Evolutionary conservation across 2,113 vertebrate species (phyloP), one percentile per base, ranked within the genome.

Genomic region (Columba janthina): DNA sequence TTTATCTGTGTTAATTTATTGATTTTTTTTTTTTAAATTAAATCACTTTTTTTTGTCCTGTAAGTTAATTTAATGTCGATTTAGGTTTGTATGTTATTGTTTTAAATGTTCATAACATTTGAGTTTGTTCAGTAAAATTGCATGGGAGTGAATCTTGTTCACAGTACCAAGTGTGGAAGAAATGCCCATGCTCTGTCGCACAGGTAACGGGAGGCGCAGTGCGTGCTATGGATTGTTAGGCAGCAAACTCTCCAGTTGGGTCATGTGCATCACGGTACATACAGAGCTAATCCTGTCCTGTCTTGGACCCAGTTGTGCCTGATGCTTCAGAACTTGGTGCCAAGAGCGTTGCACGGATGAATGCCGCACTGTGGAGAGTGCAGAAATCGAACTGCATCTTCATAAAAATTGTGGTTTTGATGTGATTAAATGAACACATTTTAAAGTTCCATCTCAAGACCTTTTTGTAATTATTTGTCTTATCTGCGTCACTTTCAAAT

Each of bases 1-100:
- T 60, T 92, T 75, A 53, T 90, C 65, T 73, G 29, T 91, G 60
- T 91, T 93, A 86, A 95, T 75, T 96, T 95, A 96, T 96, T 89
- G 69, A 54, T 77, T 67, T 79, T 61, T 54, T n/a, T 15, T 40
- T 4, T 15, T n/a, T n/a, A 4, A 71, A 13, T 40, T 80, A 32
- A 91, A 34, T 67, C 38, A n/a, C 11, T 34, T 61, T 61, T 54
- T 56, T 56, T 69, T 42, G 44, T 25, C 3, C 29, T 78, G 15
- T 61, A 19, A 73, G 51, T 86, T 94, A 92, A 93, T 60, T 85
- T 70, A 67, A 84, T 16, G 26, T 80, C 42, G 56, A 13, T 46
- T 11, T 34, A 34, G 48, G 32, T 80, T 65, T 76, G n/a, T 66
- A 34, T 62, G 50, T 69, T 64, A 32, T 76, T 64, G 22, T 57